Conservation (phyloP, 2,797 vertebrate species). For the Hippoglossus hippoglossus region DNA sequence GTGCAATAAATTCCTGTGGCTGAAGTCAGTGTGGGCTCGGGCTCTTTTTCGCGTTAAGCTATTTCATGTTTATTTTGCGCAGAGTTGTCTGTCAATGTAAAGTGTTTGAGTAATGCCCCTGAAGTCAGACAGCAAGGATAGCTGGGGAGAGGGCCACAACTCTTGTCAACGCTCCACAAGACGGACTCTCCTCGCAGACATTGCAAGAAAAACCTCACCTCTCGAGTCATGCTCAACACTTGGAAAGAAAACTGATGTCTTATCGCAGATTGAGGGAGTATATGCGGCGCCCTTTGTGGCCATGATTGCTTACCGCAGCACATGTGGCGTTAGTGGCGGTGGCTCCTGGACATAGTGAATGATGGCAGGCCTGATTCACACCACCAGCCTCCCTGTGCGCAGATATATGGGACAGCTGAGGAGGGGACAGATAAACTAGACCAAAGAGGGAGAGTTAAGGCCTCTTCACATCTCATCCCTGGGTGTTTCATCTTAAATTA, state of each 20-base stretch:
- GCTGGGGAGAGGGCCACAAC: constrained; percentile 9
- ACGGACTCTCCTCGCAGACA: neutral
- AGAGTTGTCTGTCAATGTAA: constrained; percentile 53
- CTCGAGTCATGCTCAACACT: constrained; percentile 7
- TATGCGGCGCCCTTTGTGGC: constrained; percentile 63
- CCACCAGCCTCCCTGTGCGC: constrained; percentile 60
- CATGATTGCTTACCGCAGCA: constrained; percentile 57
- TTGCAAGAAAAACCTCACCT: constrained; percentile 32
- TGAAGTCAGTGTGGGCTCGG: constrained; percentile 48
- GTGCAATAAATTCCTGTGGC: constrained; percentile 53
- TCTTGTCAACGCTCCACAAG: constrained; percentile 16
- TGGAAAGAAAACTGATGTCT: constrained; percentile 44
- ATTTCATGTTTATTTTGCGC: constrained; percentile 67
- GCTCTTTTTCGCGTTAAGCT: constrained; percentile 41
- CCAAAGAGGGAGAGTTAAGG: constrained; percentile 52
- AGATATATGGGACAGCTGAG: constrained; percentile 82
- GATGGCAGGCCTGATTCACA: constrained; percentile 76
- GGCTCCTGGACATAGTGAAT: constrained; percentile 69
- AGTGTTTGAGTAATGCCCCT: constrained; percentile 48
- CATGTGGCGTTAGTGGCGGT: constrained; percentile 45
- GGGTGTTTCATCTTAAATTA: constrained; percentile 79
- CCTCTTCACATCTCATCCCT: constrained; percentile 69
- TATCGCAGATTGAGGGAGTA: constrained; percentile 54
- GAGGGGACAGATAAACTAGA: constrained; percentile 81
- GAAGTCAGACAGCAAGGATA: constrained; percentile 38